Percentiles rank a stretch among this genome's conserved stretches.
Conservation (phyloP, 2,888 invertebrate genomes). For the Dione juno region DNA sequence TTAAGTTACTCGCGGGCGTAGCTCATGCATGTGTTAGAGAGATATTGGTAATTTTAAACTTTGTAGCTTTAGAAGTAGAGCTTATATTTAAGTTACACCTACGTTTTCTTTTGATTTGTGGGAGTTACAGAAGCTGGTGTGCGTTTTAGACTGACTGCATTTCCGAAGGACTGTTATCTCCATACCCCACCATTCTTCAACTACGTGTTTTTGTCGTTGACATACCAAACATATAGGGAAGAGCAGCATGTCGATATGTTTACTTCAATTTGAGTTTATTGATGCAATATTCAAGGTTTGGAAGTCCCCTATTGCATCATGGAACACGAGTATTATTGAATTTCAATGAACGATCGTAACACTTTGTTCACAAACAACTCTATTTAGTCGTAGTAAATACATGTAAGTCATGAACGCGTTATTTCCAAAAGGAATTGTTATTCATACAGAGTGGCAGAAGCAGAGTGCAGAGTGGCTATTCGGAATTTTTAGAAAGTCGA, state of each 20-base stretch:
- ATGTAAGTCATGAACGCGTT: constrained; percentile 50
- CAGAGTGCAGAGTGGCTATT: constrained; percentile 56
- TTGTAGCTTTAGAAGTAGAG: constrained; percentile 55
- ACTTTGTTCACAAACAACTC: constrained; percentile 34
- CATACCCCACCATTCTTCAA: constrained; percentile 64
- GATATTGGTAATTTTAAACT: constrained; percentile 49
- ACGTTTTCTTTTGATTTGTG: constrained; percentile 56
- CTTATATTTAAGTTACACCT: constrained; percentile 52
- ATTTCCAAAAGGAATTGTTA: constrained; percentile 65
- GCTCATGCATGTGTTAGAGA: constrained; percentile 59
- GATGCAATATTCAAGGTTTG: constrained; percentile 39
- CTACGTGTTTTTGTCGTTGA: constrained; percentile 72
- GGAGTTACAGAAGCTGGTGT: constrained; percentile 68
- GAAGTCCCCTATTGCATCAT: constrained; percentile 44
- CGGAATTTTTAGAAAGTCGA: constrained; percentile 80
- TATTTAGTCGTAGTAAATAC: constrained; percentile 43
- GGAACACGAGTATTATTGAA: constrained; percentile 42
- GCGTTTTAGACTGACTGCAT: constrained; percentile 74
- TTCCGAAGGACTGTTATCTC: constrained; percentile 75
- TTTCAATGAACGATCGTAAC: constrained; percentile 43
- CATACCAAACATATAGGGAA: constrained; percentile 68
- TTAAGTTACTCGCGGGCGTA: constrained; percentile 68
- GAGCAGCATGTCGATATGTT: constrained; percentile 60
- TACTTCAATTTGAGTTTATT: constrained; percentile 40
- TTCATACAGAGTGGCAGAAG: constrained; percentile 61